Evolutionary conservation across 2,888 invertebrate genomes (phyloP), one percentile per base, ranked within the genome.

Genomic region (Masnerella sp.): DNA sequence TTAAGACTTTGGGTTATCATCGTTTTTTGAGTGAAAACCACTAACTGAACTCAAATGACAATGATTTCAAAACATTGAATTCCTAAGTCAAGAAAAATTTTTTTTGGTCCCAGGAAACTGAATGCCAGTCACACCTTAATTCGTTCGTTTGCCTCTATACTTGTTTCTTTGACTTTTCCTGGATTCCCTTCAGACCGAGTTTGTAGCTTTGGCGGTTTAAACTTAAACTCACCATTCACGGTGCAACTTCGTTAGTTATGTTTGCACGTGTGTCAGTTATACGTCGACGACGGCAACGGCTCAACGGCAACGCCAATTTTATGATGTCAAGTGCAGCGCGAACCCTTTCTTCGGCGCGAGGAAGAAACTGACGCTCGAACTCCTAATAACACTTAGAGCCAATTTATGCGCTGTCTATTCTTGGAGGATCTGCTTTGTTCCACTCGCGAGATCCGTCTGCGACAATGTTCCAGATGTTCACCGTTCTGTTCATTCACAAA

Each of bases 341-440:
- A 70, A 49, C 56, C 58, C 49, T 58, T 70, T 56, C 49, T 61
- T 38, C 32, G 11, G 20, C 38, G 25, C 11, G 11, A 69, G 30
- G 54, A 47, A 62, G 56, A 56, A 70, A 56, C 34, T 12, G 62
- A 62, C 25, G 34, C 54, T 32, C 47, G 14, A 61, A 34, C 43
- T 69, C 43, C 51, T 69, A 70, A 70, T 70, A 54, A 61, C 47
- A 69, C 61, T 69, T 49, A 54, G 47, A 58, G 40, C n/a, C 54
- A 61, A 69, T 69, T 61, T 69, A 69, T 47, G 49, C 42, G 40
- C 36, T 17, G 54, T 54, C 61, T 69, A 61, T 68, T 68, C 51
- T 59, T 25, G 25, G 47, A 7, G 32, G 20, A 67, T 51, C 67
- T n/a, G n/a, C 28, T 67, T 67, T 58, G 42, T 58, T 51, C 32